phyloP scores from a whole-genome alignment of 92 coral and sea anemone genomes.

The Siderastrea siderea region DNA sequence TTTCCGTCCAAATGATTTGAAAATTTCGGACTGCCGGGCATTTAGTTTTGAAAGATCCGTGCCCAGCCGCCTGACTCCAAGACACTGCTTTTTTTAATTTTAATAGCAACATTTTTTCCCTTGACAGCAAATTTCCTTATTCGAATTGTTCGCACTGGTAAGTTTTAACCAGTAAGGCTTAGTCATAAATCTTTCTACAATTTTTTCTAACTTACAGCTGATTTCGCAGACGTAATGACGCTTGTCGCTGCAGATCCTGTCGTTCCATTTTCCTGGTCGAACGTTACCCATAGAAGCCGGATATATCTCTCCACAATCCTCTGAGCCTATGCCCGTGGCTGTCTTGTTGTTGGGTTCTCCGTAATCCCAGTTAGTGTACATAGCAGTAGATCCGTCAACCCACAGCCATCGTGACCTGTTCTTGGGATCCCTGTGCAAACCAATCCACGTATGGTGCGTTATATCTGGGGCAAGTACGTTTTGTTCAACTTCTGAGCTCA shows the following conservation, averaged over 20 bases:
- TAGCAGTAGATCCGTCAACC: not conserved
- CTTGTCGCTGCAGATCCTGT: not conserved
- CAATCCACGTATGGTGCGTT: not conserved
- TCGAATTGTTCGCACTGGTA: too few species aligned
- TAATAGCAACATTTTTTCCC: too few species aligned
- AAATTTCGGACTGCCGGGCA: too few species aligned
- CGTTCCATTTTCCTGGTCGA: not conserved
- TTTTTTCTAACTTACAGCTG: too few species aligned
- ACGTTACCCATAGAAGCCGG: too few species aligned
- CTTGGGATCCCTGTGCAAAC: constrained; percentile 18
- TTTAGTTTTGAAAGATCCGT: too few species aligned
- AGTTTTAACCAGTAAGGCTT: too few species aligned
- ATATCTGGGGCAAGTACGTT: not conserved
- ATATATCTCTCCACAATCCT: not conserved
- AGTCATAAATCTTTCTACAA: not conserved
- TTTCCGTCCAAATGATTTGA: too few species aligned
- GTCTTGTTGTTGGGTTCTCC: not conserved
- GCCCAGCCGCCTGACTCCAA: too few species aligned
- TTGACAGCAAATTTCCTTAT: too few species aligned
- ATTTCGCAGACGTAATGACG: not conserved
- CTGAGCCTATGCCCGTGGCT: not conserved
- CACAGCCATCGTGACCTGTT: constrained; percentile 8
- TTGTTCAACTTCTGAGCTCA: not conserved
- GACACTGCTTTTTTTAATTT: too few species aligned
- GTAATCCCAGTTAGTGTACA: not conserved